Evolutionary conservation across 2,113 vertebrate genomes (phyloP).

Genomic region (Mystacornis crossleyi): DNA sequence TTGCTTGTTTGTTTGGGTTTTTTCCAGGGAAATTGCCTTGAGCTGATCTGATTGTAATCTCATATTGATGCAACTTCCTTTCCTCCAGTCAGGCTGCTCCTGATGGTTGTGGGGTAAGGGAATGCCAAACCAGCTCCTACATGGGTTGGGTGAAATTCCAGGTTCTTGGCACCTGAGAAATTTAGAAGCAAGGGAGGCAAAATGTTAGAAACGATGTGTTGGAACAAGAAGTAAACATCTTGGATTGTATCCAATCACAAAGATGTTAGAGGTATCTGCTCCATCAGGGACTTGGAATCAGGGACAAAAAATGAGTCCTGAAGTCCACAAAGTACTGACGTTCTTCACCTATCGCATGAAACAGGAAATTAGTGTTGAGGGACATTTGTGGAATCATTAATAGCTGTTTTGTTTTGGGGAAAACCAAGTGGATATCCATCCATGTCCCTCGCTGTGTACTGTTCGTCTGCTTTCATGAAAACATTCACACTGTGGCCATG

Average conservation of each 20-base stretch:
- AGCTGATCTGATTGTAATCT: background rate
- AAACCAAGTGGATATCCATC: background rate
- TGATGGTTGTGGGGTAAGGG: background rate
- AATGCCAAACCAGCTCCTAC: background rate
- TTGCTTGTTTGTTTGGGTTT: background rate
- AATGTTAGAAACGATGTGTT: background rate
- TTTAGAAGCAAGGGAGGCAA: background rate
- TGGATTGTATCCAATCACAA: background rate
- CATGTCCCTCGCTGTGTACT: rapidly evolving
- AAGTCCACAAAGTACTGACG: background rate
- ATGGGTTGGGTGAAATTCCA: background rate
- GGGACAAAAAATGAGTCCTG: background rate
- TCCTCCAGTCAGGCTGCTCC: background rate
- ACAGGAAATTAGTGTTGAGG: conserved; percentile 29
- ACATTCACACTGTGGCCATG: background rate
- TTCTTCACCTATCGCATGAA: background rate
- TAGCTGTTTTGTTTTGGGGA: background rate
- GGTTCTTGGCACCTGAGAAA: background rate
- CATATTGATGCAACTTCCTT: background rate
- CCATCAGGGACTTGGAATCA: background rate
- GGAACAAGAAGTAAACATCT: conserved; percentile 7
- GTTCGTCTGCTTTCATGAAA: background rate
- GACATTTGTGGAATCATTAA: background rate
- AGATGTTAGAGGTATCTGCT: background rate
- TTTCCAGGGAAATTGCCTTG: background rate